Percentiles rank a stretch among this genome's conserved stretches.
Conservation (phyloP, 2,888 invertebrate species). For the Leptinotarsa haldemani region DNA sequence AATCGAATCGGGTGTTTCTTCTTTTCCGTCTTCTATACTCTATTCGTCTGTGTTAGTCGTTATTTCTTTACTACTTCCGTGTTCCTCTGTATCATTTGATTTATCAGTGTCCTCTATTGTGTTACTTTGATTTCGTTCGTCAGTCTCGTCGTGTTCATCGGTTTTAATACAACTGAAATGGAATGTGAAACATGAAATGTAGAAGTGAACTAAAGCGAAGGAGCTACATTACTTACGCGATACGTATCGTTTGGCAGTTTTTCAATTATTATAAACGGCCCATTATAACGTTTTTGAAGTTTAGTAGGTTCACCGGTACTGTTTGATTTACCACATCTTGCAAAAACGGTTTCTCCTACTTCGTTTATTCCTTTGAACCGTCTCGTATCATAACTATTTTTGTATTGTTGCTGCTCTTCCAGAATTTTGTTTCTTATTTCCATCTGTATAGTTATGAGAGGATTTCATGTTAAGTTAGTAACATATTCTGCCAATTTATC, state of each 20-base stretch:
- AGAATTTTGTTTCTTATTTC: not conserved
- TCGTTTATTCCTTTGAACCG: conserved; percentile 22
- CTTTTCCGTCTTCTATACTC: too few species aligned
- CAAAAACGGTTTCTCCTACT: conserved; percentile 18
- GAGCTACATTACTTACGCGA: not conserved
- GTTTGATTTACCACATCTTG: not conserved
- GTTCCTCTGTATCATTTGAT: not conserved
- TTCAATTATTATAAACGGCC: conserved; percentile 16
- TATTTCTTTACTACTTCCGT: not conserved
- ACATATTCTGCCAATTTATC: too few species aligned
- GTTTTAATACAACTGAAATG: too few species aligned
- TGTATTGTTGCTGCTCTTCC: not conserved
- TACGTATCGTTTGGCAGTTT: conserved; percentile 24
- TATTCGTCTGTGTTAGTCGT: too few species aligned
- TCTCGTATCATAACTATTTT: conserved; percentile 5
- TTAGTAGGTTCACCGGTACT: conserved; percentile 28
- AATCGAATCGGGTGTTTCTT: too few species aligned
- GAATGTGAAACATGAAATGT: conserved; percentile 17
- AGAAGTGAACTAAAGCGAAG: not conserved
- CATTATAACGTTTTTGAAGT: conserved; percentile 16
- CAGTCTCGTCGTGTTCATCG: not conserved
- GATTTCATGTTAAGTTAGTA: too few species aligned
- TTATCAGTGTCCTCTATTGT: not conserved
- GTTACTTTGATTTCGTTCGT: not conserved
- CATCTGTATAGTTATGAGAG: too few species aligned